These are phyloP conservation scores for Apeltes quadracus DNA, from an alignment of 2,113 vertebrate species.

Conservation along the genomic window DNA sequence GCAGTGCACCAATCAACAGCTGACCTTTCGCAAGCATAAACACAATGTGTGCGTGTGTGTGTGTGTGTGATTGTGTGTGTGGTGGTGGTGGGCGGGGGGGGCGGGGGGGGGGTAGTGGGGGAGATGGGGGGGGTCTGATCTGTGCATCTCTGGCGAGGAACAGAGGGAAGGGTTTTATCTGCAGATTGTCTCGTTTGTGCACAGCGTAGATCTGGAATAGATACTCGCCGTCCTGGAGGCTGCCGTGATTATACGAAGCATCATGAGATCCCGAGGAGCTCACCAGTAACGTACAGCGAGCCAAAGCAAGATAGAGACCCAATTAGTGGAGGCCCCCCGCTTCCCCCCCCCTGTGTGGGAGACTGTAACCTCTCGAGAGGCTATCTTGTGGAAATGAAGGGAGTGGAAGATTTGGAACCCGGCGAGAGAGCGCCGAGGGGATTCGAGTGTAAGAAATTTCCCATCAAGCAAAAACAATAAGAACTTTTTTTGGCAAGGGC, in stretches of 20 bases:
- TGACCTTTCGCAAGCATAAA: constrained; percentile 60
- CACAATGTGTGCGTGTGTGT: background rate
- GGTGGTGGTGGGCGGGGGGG: no score
- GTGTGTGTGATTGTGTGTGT: no score
- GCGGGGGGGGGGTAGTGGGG: no score
- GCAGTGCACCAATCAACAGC: constrained; percentile 46
- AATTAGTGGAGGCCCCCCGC: constrained; percentile 56
- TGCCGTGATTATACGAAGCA: constrained; percentile 36
- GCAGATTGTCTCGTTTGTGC: constrained; percentile 37
- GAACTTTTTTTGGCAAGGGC: constrained; percentile 25
- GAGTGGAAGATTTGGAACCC: constrained; percentile 40
- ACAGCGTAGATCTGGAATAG: constrained; percentile 30
- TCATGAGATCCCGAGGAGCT: constrained; percentile 38
- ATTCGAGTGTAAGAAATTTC: constrained; percentile 55
- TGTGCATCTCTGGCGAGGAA: constrained; percentile 23
- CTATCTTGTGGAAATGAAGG: constrained; percentile 29
- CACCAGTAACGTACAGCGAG: constrained; percentile 41
- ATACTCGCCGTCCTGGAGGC: constrained; percentile 9
- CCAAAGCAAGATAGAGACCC: constrained; percentile 51
- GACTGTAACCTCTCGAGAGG: constrained; percentile 50
- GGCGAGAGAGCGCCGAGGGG: constrained; percentile 23
- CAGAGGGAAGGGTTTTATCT: background rate
- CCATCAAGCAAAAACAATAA: constrained; percentile 48
- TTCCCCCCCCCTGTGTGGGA: no score
- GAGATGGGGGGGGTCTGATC: constrained; percentile 19